Evolutionary conservation across 2,797 vertebrate genomes (phyloP).

Genomic region (Anguilla obscura): DNA sequence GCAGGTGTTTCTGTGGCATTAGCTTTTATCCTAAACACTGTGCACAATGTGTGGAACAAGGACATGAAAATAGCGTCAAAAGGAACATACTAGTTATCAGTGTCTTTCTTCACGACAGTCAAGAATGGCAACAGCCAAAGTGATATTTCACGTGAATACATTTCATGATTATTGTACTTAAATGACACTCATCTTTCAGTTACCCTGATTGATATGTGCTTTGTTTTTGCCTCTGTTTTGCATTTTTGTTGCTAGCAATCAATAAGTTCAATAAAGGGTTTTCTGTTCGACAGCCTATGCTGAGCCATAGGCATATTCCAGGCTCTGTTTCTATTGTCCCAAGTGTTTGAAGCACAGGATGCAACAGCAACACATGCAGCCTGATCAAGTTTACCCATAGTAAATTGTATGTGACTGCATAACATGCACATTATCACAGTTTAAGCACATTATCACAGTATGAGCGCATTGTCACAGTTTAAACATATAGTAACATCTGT

Average conservation of each 20-base stretch:
- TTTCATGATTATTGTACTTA: not conserved
- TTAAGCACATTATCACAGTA: not conserved
- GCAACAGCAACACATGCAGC: not conserved
- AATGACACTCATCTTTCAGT: not conserved
- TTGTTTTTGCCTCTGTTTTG: not conserved
- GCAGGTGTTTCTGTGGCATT: not conserved
- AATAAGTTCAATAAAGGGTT: not conserved
- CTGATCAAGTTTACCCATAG: not conserved
- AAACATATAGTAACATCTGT: not conserved
- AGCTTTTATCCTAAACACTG: not conserved
- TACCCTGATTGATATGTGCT: not conserved
- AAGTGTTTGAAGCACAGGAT: not conserved
- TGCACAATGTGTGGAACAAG: not conserved
- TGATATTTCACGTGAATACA: not conserved
- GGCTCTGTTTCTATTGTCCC: not conserved
- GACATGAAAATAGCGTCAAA: not conserved
- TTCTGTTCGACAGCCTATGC: not conserved
- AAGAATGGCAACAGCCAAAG: not conserved
- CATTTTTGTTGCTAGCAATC: not conserved
- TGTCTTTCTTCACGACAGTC: conserved; percentile 35
- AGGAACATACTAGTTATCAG: not conserved
- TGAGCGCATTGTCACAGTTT: not conserved
- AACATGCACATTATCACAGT: conserved; percentile 2
- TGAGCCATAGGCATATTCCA: not conserved
- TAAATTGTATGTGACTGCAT: not conserved